A percentile compares a stretch with the other conserved stretches of the same genome.
Conservation (phyloP, 1,140 invertebrate genomes). For the Ooceraea biroi region DNA sequence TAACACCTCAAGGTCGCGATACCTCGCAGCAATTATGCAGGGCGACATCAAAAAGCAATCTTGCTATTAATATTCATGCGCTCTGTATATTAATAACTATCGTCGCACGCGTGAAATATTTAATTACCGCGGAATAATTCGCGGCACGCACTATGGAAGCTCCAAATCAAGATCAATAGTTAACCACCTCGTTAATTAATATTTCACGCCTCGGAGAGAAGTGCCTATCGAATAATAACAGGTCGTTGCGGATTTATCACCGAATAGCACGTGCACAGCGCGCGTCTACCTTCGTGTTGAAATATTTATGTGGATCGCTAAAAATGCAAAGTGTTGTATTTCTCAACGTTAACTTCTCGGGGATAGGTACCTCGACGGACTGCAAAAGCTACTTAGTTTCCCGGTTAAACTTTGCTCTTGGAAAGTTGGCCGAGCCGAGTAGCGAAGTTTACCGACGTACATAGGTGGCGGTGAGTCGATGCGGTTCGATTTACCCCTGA, state of each 20-base stretch:
- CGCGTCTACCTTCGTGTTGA: slow-evolving; percentile 4
- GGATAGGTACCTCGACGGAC: slow-evolving; percentile 26
- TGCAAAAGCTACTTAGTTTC: slow-evolving; percentile 58
- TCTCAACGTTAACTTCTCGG: slow-evolving; percentile 31
- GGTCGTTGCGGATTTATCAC: background rate
- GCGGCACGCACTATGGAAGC: background rate
- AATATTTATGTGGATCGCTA: slow-evolving; percentile 45
- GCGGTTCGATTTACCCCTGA: slow-evolving; percentile 6
- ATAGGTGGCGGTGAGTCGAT: background rate
- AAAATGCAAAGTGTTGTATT: slow-evolving; percentile 48
- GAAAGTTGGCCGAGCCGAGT: slow-evolving; percentile 18
- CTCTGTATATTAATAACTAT: slow-evolving; percentile 41
- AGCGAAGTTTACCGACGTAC: background rate
- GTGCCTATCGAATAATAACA: slow-evolving; percentile 38
- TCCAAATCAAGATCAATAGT: slow-evolving; percentile 43
- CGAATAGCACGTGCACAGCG: background rate
- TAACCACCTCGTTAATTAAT: slow-evolving; percentile 37
- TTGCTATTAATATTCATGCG: slow-evolving; percentile 45
- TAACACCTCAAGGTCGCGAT: slow-evolving; percentile 48
- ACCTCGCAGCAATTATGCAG: slow-evolving; percentile 25
- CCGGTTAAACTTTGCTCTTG: slow-evolving; percentile 54
- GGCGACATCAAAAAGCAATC: slow-evolving; percentile 31
- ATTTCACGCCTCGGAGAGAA: slow-evolving; percentile 12
- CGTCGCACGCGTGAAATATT: slow-evolving; percentile 36
- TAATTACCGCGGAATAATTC: slow-evolving; percentile 39